phyloP scores from a whole-genome alignment of 2,113 vertebrate genomes.

The Phyllopteryx taeniolatus region DNA sequence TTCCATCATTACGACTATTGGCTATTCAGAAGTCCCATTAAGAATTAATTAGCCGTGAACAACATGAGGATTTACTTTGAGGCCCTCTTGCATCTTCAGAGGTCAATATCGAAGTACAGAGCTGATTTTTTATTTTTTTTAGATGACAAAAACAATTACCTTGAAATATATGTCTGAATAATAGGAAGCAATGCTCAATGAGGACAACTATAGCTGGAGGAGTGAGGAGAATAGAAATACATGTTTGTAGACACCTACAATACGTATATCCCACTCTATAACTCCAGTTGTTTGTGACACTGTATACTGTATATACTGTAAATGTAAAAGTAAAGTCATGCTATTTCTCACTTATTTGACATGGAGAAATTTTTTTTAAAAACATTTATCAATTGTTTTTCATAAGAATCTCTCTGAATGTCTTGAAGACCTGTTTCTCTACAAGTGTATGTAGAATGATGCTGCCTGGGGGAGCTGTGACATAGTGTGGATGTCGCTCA shows the following conservation, averaged over 20 bases:
- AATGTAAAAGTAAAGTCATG: too few species aligned
- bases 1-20: not conserved
- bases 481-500: too few species aligned
- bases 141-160: slow-evolving; percentile 9
- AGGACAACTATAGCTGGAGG: not conserved
- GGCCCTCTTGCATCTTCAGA: slow-evolving; percentile 6
- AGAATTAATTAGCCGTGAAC: slow-evolving; percentile 20
- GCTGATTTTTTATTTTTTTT: not conserved
- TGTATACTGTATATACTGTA: not conserved
- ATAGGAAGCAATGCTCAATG: slow-evolving; percentile 8
- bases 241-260: not conserved
- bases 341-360: too few species aligned
- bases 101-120: not conserved
- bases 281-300: too few species aligned
- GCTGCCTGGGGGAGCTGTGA: too few species aligned
- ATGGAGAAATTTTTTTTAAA: too few species aligned
- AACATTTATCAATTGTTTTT: too few species aligned
- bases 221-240: not conserved
- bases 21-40: slow-evolving; percentile 5
- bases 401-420: too few species aligned
- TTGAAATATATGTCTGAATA: slow-evolving; percentile 15
- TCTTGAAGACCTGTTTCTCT: too few species aligned
- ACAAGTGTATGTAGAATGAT: too few species aligned
- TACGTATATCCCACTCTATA: not conserved
- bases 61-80: not conserved